Evolutionary conservation across 1,140 invertebrate species (phyloP), one percentile per base, ranked within the genome.

Genomic region (Drosophila sproati): DNA sequence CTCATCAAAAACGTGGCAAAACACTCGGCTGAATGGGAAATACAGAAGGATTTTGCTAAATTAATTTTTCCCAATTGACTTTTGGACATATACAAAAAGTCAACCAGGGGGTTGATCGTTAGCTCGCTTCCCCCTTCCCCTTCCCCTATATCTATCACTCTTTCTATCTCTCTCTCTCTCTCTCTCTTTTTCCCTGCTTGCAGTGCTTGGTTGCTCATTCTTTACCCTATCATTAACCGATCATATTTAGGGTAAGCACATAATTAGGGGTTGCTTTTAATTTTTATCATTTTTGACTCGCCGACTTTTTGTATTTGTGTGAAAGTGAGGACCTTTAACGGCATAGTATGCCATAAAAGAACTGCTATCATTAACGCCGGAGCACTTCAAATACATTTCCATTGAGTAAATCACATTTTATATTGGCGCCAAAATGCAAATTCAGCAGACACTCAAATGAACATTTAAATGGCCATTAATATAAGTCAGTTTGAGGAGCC

Each of bases 61-160:
- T 91, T 91, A 91, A 87, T 83, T 87, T 90, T 87, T 87, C 83
- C 82, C 88, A 91, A 91, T 91, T 91, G 88, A 91, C 88, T 91
- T 78, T 82, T 61, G 43, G 50, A 51, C 45, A 70, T 34, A 63
- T 37, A 64, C 52, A 73, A 67, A 79, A 82, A 86, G 82, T 75
- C 82, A 81, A 81, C 63, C 50, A 61, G 70, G 66, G 83, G 83
- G 80, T 87, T 82, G 52, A 48, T 78, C 74, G 61, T 39, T 12
- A 12, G 10, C 10, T 12, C 31, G 2, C 32, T 32, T 34, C 8
- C 35, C 12, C 1, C 39, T 28, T n/a, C 55, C 43, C 50, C n/a
- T 51, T n/a, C 55, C 43, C 50, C n/a, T 51, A 35, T 45, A 35
- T 41, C 45, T 62, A 6, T 43, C 56, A 8, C 54, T 39, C 20